Conservation (phyloP, 2,888 invertebrate genomes). For the Gibbula magus region DNA sequence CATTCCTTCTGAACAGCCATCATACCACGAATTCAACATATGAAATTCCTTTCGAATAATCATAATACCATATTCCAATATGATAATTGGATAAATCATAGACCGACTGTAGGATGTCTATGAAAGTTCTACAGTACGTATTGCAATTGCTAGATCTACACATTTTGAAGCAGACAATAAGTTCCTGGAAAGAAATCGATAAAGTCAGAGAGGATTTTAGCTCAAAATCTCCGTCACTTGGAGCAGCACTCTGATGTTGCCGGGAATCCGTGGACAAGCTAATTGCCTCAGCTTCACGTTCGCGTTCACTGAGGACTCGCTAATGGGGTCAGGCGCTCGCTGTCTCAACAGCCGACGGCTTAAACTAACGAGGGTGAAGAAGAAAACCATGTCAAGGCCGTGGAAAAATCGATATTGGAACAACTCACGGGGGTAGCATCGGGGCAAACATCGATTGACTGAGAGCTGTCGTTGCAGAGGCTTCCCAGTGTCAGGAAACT, state of each 20-base stretch:
- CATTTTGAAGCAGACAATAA: not conserved
- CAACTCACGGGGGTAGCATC: too few species aligned
- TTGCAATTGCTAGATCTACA: not conserved
- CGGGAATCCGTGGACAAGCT: not conserved
- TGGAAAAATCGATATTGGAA: not conserved
- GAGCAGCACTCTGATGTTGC: not conserved
- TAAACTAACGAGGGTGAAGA: not conserved
- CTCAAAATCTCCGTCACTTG: not conserved
- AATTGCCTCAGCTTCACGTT: not conserved
- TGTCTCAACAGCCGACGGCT: not conserved
- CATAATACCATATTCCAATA: too few species aligned
- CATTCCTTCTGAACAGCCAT: too few species aligned
- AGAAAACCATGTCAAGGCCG: not conserved
- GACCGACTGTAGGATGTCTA: too few species aligned
- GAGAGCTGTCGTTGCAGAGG: not conserved
- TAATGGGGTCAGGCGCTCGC: not conserved
- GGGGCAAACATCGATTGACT: not conserved
- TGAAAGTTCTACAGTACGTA: too few species aligned
- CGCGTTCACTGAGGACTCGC: not conserved
- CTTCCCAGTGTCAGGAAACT: not conserved
- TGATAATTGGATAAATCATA: too few species aligned
- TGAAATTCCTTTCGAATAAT: too few species aligned
- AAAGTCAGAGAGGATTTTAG: not conserved
- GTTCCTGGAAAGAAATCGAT: not conserved
- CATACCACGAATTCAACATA: too few species aligned